Conservation (phyloP, 2,797 vertebrate species). For the Micropoecilia bifurca region DNA sequence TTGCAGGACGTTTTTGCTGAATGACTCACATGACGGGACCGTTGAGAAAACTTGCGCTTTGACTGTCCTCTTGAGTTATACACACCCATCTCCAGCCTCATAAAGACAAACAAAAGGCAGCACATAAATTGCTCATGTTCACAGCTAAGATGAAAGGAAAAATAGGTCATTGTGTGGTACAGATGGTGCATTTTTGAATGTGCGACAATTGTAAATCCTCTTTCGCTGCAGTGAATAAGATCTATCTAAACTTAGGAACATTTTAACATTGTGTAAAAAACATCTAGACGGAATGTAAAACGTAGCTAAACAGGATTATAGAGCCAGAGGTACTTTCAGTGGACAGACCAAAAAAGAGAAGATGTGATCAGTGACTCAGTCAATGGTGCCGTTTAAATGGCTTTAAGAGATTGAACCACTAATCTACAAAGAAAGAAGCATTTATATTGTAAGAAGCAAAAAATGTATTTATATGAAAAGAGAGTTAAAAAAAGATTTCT, state of each 20-base stretch:
- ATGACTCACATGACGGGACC: conserved; percentile 32
- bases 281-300: background rate
- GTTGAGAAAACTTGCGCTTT: background rate
- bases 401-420: background rate
- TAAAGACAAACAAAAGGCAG: background rate
- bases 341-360: background rate
- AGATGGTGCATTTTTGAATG: background rate
- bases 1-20: conserved; percentile 36
- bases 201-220: background rate
- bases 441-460: background rate
- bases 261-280: conserved; percentile 2
- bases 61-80: conserved; percentile 9
- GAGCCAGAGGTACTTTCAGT: background rate
- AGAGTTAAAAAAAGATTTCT: background rate
- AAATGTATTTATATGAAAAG: background rate
- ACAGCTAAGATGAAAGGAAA: background rate
- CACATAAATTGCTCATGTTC: background rate
- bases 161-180: background rate
- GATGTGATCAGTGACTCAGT: background rate
- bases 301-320: background rate
- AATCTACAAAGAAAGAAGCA: background rate
- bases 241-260: background rate
- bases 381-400: background rate
- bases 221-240: background rate
- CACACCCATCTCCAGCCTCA: conserved; percentile 8